Evolutionary conservation across 2,888 invertebrate genomes (phyloP).

Genomic region (Netelia inedita): DNA sequence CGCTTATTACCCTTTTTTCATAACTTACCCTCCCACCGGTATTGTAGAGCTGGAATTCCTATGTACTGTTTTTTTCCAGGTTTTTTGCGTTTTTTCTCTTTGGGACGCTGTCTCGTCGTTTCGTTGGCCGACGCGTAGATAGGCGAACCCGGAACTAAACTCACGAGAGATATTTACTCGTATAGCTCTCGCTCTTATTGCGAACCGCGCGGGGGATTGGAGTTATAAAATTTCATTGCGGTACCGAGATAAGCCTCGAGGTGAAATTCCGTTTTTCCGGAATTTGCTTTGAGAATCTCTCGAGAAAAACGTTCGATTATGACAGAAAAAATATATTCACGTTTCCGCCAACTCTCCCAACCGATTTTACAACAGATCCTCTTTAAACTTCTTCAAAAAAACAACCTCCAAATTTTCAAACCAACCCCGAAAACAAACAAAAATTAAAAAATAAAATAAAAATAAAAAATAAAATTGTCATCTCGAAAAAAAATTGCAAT

Average conservation of each 20-base stretch:
- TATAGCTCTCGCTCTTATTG: not conserved
- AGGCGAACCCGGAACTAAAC: slow-evolving; percentile 38
- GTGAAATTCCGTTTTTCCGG: not conserved
- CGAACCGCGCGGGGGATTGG: slow-evolving; percentile 1
- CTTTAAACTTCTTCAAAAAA: too few relatives aligned
- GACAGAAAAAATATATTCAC: too few relatives aligned
- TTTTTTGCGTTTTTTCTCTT: not conserved
- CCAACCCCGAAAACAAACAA: too few relatives aligned
- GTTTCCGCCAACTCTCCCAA: too few relatives aligned
- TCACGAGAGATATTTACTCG: not conserved
- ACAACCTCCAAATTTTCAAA: too few relatives aligned
- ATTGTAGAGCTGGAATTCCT: slow-evolving; percentile 49
- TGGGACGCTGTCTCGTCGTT: slow-evolving; percentile 34
- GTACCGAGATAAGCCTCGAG: not conserved
- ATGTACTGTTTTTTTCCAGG: slow-evolving; percentile 15
- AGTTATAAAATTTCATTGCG: slow-evolving; percentile 32
- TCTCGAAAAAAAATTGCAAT: not conserved
- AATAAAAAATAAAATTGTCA: not conserved
- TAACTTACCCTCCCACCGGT: slow-evolving; percentile 20
- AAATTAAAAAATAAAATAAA: not conserved
- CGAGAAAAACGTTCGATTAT: too few relatives aligned
- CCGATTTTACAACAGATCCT: too few relatives aligned
- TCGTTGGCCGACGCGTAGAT: slow-evolving; percentile 66
- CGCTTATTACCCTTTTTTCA: slow-evolving; percentile 42
- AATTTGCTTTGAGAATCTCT: not conserved